Conservation (phyloP, 2,113 vertebrate species). For the Pygathrix nemaeus region DNA sequence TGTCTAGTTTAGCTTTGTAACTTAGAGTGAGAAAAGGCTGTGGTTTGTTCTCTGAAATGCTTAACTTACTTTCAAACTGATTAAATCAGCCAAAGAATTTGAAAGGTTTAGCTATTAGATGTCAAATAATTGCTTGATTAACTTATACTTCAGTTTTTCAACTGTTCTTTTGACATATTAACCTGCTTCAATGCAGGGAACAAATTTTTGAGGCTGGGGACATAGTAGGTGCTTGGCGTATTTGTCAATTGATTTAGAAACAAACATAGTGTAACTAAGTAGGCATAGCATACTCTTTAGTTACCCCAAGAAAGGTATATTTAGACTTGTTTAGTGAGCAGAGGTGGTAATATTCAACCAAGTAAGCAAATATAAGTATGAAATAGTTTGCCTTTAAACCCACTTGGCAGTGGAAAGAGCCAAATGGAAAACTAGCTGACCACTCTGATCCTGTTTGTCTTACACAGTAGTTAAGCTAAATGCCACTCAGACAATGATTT, state of each 20-base stretch:
- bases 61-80: background rate
- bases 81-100: background rate
- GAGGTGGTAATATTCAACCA: constrained; percentile 41
- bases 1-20: background rate
- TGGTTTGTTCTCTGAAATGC: background rate
- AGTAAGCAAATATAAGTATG: constrained; percentile 45
- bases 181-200: background rate
- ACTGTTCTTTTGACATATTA: background rate
- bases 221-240: background rate
- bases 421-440: background rate
- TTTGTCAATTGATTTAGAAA: constrained; percentile 46
- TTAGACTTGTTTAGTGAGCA: constrained; percentile 66
- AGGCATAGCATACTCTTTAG: constrained; percentile 29
- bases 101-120: background rate
- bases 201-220: background rate
- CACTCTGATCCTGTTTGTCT: background rate
- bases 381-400: constrained; percentile 42
- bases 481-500: background rate
- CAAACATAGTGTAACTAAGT: constrained; percentile 3
- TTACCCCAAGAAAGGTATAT: constrained; percentile 50
- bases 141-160: background rate
- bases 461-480: background rate
- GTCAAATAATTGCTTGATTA: background rate
- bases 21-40: background rate
- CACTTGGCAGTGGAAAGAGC: constrained; percentile 10